Evolutionary conservation across 2,113 vertebrate genomes (phyloP).

Genomic region (Pica pica): DNA sequence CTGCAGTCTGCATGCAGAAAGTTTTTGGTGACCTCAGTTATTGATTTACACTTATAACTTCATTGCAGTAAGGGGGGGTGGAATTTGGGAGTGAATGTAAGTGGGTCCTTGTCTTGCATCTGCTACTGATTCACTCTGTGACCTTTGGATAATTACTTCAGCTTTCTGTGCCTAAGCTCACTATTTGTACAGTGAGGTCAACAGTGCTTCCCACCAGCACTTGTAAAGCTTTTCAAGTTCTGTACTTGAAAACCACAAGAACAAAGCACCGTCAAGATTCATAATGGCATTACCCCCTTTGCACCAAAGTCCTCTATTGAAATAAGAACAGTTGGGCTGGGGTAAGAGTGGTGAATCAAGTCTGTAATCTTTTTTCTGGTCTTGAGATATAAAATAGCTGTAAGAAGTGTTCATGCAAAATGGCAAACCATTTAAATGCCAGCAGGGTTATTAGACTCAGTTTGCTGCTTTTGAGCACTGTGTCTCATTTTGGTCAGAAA

Average conservation of each 20-base stretch:
- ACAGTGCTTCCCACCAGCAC: neutral
- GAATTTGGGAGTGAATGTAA: neutral
- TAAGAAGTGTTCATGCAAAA: neutral
- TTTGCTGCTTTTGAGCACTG: neutral
- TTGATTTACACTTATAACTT: neutral
- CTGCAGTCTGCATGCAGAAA: neutral
- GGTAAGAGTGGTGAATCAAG: neutral
- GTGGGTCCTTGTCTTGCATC: neutral
- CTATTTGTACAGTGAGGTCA: neutral
- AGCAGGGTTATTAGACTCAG: neutral
- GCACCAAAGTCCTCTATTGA: neutral
- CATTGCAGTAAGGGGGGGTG: neutral
- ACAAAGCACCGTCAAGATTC: neutral
- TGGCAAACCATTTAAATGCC: neutral
- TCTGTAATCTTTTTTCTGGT: neutral
- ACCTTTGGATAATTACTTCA: conserved; percentile 20
- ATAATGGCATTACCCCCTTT: neutral
- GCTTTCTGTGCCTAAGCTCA: neutral
- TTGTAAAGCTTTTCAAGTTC: neutral
- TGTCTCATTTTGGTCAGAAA: neutral
- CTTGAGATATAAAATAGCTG: neutral
- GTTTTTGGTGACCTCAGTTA: conserved; percentile 2
- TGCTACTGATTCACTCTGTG: neutral
- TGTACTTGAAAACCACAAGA: neutral
- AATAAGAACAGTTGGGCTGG: neutral